phyloP scores from a whole-genome alignment of 1,140 invertebrate genomes.

The roundworm (Caenorhabditis elegans) region DNA sequence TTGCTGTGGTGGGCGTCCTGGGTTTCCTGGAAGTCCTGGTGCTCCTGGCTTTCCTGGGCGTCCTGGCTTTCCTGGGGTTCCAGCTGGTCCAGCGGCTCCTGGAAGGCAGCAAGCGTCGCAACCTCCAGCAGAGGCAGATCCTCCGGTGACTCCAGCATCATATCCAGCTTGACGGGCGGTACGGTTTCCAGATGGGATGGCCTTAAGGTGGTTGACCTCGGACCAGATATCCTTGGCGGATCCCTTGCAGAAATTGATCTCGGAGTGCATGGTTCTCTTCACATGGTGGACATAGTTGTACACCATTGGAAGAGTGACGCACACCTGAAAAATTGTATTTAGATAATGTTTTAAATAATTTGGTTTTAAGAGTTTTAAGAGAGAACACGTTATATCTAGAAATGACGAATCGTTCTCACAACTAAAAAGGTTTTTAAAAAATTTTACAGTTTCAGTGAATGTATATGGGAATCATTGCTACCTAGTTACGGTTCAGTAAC shows the following conservation, averaged over 20 bases:
- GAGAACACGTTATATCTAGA: too few relatives aligned
- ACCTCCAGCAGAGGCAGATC: constrained; percentile 22
- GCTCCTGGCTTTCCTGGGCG: constrained; percentile 47
- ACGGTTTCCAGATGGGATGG: constrained; percentile 30
- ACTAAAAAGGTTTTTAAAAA: too few relatives aligned
- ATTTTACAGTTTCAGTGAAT: too few relatives aligned
- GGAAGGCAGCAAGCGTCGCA: constrained; percentile 36
- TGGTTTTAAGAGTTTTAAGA: too few relatives aligned
- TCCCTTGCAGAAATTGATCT: constrained; percentile 34
- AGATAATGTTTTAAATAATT: too few relatives aligned
- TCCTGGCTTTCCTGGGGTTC: constrained; percentile 50
- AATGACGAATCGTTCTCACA: too few relatives aligned
- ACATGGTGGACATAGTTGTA: constrained; percentile 18
- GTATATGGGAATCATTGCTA: too few relatives aligned
- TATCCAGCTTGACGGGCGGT: constrained; percentile 42
- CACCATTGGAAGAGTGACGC: constrained; percentile 14
- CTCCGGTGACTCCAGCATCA: constrained; percentile 24
- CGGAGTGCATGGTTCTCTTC: constrained; percentile 20
- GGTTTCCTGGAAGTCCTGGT: constrained; percentile 43
- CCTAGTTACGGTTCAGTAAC: too few relatives aligned
- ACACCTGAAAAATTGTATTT: neutral
- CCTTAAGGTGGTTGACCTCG: constrained; percentile 40
- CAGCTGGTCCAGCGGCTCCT: constrained; percentile 49
- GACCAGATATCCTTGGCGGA: constrained; percentile 46
- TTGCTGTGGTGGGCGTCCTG: constrained; percentile 45